Evolutionary conservation across 2,113 vertebrate species (phyloP).

Genomic region (Dromiciops gliroides): DNA sequence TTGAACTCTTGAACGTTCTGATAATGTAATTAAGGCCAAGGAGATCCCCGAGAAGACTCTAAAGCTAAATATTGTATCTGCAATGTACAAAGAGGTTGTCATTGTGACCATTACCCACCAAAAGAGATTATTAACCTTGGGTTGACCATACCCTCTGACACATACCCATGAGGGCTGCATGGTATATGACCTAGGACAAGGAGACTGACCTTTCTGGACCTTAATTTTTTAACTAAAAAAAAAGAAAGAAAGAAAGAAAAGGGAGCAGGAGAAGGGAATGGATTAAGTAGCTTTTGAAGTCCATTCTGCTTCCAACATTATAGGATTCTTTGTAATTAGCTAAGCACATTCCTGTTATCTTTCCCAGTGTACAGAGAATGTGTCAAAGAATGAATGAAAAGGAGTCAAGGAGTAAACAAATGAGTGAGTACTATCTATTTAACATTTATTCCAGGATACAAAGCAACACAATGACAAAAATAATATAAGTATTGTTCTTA

Average conservation of each 20-base stretch:
- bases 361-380: neutral
- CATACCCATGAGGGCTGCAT: neutral
- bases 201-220: neutral
- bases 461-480: neutral
- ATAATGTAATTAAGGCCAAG: neutral
- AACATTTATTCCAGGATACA: neutral
- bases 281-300: neutral
- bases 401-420: neutral
- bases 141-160: neutral
- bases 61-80: neutral
- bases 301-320: neutral
- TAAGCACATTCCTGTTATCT: neutral
- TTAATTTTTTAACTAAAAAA: neutral
- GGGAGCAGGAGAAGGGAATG: neutral
- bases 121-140: neutral
- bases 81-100: neutral
- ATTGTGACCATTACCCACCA: neutral
- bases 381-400: neutral
- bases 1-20: neutral
- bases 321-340: neutral
- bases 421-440: neutral
- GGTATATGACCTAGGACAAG: neutral
- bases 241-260: neutral
- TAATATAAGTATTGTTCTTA: neutral
- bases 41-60: neutral